These are phyloP conservation scores for Eugnorisma glareosa DNA, from an alignment of 2,888 invertebrate genomes.

Conservation along the genomic window DNA sequence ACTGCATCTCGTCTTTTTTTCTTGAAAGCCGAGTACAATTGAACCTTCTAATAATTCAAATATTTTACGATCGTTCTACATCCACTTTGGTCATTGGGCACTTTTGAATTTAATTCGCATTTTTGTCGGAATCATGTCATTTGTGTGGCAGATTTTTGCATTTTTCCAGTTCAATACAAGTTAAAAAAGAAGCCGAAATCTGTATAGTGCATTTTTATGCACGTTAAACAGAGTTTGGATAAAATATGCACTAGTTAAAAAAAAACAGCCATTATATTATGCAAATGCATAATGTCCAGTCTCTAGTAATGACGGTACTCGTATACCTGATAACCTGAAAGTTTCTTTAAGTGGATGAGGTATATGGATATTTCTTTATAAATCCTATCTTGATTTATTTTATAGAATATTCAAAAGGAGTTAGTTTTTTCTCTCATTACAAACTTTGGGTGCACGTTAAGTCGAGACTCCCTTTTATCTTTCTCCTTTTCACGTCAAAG, in stretches of 20 bases:
- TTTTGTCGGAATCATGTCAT: background rate
- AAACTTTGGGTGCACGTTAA: background rate
- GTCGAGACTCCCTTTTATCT: conserved; percentile 15
- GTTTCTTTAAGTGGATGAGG: background rate
- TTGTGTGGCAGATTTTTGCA: background rate
- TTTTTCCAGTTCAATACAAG: background rate
- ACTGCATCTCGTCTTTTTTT: background rate
- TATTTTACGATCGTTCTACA: background rate
- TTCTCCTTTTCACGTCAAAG: background rate
- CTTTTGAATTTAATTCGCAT: background rate
- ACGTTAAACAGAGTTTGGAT: background rate
- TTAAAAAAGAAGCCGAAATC: background rate
- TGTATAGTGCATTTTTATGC: background rate
- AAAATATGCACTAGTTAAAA: background rate
- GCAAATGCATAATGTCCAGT: background rate
- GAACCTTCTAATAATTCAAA: background rate
- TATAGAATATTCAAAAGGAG: background rate
- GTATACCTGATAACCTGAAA: background rate
- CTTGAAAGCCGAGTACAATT: background rate
- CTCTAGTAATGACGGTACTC: background rate
- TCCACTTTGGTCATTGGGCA: background rate
- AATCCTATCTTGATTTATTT: conserved; percentile 1
- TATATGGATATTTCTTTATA: background rate
- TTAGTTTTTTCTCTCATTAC: background rate
- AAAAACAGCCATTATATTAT: background rate